Base-by-base conservation (phyloP, 1,140 invertebrate genomes). In the Drosophila carrolli region DNA sequence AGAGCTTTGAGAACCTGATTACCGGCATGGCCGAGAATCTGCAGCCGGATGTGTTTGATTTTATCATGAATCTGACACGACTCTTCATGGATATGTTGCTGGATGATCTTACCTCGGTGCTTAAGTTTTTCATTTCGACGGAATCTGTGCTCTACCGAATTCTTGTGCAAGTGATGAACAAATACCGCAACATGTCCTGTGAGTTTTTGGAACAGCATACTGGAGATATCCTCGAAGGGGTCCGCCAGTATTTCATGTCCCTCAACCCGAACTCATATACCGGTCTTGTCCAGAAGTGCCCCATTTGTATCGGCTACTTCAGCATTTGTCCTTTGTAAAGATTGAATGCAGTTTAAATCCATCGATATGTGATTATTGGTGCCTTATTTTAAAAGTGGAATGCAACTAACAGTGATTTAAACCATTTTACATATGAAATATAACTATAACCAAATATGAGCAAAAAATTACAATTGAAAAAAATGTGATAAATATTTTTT, bases 251-350 rank as follows among this genome's bases (percentile, higher is more conserved):
- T 50, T 91, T 58, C 47, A 4, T 68, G 16, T 73, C 77, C n/a
- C 44, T 88, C 1, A 84, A 91, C 54, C 85, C 90, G 1, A 91
- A 83, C 55, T 29, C 38, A n/a, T 63, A 35, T 9, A 1, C 40
- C 0, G 63, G n/a, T 5, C 40, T 48, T 0, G 27, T 70, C 0
- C 53, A 57, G 6, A 58, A 50, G 40, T 89, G 84, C 16, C 9
- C 61, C 2, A n/a, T 37, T 7, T 89, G 84, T 10, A 10, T 9
- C 1, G 80, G 85, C 13, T 78, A 38, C 16, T 89, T 60, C 43
- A 56, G 27, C 13, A 54, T 72, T 8, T 62, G 47, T 29, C 47
- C 47, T 13, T 29, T 48, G 47, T 11, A 54, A 47, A 16, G 46
- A 5, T 41, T 23, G 10, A 37, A 19, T 19, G 19, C 1, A 19